Conservation (phyloP, 2,888 invertebrate genomes). For the Apotomis capreana region DNA sequence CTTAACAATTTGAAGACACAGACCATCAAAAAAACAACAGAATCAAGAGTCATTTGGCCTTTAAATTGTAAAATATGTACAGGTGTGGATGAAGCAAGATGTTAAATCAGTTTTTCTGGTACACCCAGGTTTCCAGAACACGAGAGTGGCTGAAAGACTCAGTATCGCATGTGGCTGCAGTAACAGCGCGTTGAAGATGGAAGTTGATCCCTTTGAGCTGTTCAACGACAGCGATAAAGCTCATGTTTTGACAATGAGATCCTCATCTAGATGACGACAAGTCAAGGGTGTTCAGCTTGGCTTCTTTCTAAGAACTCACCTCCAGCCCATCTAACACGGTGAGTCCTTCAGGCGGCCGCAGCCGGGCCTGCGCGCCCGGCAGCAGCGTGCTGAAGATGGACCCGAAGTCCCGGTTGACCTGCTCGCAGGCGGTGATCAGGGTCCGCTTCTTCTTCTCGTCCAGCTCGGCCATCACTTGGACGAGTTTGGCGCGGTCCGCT, state of each 20-base stretch:
- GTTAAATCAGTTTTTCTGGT: too few relatives aligned
- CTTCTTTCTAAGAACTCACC: conserved; percentile 66
- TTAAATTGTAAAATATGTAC: too few relatives aligned
- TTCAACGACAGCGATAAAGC: neutral
- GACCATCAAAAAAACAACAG: too few relatives aligned
- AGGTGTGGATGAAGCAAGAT: too few relatives aligned
- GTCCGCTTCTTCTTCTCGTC: conserved; percentile 96
- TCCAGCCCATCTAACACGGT: conserved; percentile 94
- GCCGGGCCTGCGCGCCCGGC: conserved; percentile 94
- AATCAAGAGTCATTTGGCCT: too few relatives aligned
- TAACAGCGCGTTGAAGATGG: neutral
- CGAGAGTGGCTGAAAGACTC: too few relatives aligned
- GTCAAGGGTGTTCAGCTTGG: too few relatives aligned
- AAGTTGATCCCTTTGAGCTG: neutral
- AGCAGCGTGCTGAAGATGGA: conserved; percentile 96
- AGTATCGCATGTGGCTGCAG: too few relatives aligned
- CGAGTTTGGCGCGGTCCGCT: conserved; percentile 88
- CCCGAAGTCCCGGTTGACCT: conserved; percentile 89
- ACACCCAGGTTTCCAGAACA: too few relatives aligned
- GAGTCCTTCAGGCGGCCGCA: conserved; percentile 89
- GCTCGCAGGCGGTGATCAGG: conserved; percentile 90
- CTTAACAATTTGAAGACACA: too few relatives aligned
- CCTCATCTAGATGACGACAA: too few relatives aligned
- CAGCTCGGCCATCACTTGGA: conserved; percentile 91
- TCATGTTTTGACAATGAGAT: too few relatives aligned